These are phyloP conservation scores for Oreocharis arfaki DNA, from an alignment of 2,113 vertebrate genomes.

Conservation along the genomic window DNA sequence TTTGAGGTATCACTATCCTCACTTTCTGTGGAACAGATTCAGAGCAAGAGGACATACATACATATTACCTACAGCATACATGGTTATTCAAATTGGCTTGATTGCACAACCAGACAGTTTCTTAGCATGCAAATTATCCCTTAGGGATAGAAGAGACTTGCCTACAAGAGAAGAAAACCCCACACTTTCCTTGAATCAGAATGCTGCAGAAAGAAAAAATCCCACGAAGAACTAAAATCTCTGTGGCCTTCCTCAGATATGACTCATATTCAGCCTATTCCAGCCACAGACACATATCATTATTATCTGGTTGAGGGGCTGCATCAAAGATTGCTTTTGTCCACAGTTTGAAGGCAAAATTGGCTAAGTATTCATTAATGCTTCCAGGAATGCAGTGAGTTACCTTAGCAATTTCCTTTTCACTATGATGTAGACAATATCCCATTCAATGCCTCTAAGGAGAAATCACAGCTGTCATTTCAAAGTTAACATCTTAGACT, in stretches of 20 bases:
- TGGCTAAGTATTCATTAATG: background rate
- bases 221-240: background rate
- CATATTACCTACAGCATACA: background rate
- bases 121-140: background rate
- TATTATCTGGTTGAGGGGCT: background rate
- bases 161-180: background rate
- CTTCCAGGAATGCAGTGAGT: slow-evolving; percentile 18
- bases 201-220: background rate
- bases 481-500: slow-evolving; percentile 18
- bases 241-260: background rate
- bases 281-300: background rate
- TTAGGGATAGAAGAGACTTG: background rate
- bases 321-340: background rate
- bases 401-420: background rate
- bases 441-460: background rate
- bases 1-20: background rate
- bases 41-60: background rate
- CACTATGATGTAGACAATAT: background rate
- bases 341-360: background rate
- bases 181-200: background rate
- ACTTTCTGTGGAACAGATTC: background rate
- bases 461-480: background rate
- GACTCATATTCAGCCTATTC: background rate
- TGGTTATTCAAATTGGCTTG: background rate
- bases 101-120: background rate